Conservation (phyloP, 2,888 invertebrate genomes). For the Temnothorax ravouxi region DNA sequence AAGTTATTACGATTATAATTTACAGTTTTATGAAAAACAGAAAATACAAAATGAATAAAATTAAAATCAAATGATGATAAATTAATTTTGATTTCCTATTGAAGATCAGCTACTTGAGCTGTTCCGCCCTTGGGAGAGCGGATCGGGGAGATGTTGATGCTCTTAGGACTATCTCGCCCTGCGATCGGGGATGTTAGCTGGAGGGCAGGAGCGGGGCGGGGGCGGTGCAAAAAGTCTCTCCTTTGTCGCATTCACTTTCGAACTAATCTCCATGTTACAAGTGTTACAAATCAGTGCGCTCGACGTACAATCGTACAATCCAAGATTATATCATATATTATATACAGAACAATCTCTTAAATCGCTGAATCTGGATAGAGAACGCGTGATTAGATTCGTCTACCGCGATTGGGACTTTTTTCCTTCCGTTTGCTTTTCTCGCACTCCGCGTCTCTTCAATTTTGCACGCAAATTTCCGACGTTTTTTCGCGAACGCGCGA, state of each 20-base stretch:
- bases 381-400: conserved; percentile 76
- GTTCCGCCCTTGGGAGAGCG: background rate
- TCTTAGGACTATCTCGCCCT: conserved; percentile 4
- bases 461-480: background rate
- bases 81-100: background rate
- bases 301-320: conserved; percentile 82
- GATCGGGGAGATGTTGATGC: background rate
- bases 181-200: conserved; percentile 30
- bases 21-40: background rate
- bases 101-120: background rate
- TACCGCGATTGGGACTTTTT: conserved; percentile 65
- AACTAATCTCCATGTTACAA: conserved; percentile 65
- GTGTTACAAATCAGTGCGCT: conserved; percentile 84
- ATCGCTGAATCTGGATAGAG: conserved; percentile 75
- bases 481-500: background rate
- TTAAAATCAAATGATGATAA: background rate
- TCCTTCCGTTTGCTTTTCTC: background rate
- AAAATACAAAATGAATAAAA: background rate
- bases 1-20: background rate
- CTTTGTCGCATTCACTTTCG: conserved; percentile 57
- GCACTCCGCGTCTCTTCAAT: background rate
- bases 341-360: conserved; percentile 81
- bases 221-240: conserved; percentile 65
- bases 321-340: conserved; percentile 80
- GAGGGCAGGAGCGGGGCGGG: conserved; percentile 66